phyloP scores from a whole-genome alignment of 1,140 invertebrate genomes.

The Drosophila melanica region DNA sequence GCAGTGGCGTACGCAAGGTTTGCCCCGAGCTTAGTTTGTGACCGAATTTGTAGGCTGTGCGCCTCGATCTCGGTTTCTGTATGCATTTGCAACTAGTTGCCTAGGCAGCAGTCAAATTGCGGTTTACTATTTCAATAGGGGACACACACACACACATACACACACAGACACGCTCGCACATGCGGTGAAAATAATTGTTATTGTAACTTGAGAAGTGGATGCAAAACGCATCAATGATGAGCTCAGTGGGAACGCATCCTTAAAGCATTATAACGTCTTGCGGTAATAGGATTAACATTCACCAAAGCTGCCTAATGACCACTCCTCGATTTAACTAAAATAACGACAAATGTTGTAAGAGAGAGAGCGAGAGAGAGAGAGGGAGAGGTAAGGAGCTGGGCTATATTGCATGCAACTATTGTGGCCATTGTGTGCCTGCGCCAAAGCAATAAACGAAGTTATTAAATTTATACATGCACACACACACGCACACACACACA shows the following conservation, averaged over 20 bases:
- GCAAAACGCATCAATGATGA: slow-evolving; percentile 29
- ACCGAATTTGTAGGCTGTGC: not conserved
- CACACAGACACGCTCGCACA: not conserved
- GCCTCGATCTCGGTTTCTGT: slow-evolving; percentile 46
- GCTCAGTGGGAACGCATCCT: slow-evolving; percentile 43
- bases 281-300: slow-evolving; percentile 81
- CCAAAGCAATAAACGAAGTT: slow-evolving; percentile 62
- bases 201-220: slow-evolving; percentile 66
- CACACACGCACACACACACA: not conserved
- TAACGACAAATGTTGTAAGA: slow-evolving; percentile 5
- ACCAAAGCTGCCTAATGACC: slow-evolving; percentile 73
- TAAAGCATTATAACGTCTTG: slow-evolving; percentile 77
- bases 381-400: not conserved
- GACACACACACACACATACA: slow-evolving; percentile 12
- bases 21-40: slow-evolving; percentile 1
- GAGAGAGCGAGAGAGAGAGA: not conserved
- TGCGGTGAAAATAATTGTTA: slow-evolving; percentile 76
- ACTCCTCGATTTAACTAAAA: slow-evolving; percentile 47
- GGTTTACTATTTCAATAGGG: slow-evolving; percentile 72
- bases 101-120: slow-evolving; percentile 62
- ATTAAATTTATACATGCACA: slow-evolving; percentile 68
- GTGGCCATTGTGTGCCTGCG: slow-evolving; percentile 13
- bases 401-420: slow-evolving; percentile 16
- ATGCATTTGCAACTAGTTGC: slow-evolving; percentile 72
- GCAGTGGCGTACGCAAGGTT: slow-evolving; percentile 8